Percentiles rank a stretch among this genome's conserved stretches.
These are phyloP conservation scores for Elegia similella DNA, from an alignment of 2,888 invertebrate genomes.

Conservation along the genomic window DNA sequence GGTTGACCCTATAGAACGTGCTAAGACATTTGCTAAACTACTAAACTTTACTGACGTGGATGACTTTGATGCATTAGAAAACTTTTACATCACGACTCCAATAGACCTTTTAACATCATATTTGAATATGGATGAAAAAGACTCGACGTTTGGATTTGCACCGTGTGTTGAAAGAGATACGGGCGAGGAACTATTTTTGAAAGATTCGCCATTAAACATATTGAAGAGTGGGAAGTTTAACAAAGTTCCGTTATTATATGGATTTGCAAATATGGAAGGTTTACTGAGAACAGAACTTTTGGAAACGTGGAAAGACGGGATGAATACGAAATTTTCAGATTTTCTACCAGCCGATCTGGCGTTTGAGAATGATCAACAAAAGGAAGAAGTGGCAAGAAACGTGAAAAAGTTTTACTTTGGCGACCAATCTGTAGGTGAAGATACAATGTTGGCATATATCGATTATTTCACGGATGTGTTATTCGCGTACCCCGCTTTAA, in stretches of 20 bases:
- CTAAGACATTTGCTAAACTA: constrained; percentile 36
- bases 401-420: constrained; percentile 52
- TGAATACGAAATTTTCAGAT: constrained; percentile 51
- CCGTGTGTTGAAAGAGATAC: constrained; percentile 41
- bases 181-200: constrained; percentile 37
- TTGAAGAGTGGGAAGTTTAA: constrained; percentile 38
- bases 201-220: constrained; percentile 43
- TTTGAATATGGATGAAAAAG: constrained; percentile 21
- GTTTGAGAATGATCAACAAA: constrained; percentile 42
- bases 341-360: constrained; percentile 49
- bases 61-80: constrained; percentile 45
- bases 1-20: constrained; percentile 41
- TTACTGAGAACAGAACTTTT: constrained; percentile 30
- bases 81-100: constrained; percentile 43
- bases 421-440: constrained; percentile 32
- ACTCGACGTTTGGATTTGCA: constrained; percentile 34
- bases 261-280: constrained; percentile 48
- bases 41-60: constrained; percentile 39
- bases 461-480: constrained; percentile 57
- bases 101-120: constrained; percentile 35
- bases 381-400: constrained; percentile 35
- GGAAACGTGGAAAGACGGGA: constrained; percentile 38
- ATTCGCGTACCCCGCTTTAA: constrained; percentile 29
- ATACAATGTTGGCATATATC: constrained; percentile 40
- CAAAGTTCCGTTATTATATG: constrained; percentile 48